These are phyloP conservation scores for Liopterus haemorrhoidalis DNA, from an alignment of 2,888 invertebrate genomes.

Conservation along the genomic window DNA sequence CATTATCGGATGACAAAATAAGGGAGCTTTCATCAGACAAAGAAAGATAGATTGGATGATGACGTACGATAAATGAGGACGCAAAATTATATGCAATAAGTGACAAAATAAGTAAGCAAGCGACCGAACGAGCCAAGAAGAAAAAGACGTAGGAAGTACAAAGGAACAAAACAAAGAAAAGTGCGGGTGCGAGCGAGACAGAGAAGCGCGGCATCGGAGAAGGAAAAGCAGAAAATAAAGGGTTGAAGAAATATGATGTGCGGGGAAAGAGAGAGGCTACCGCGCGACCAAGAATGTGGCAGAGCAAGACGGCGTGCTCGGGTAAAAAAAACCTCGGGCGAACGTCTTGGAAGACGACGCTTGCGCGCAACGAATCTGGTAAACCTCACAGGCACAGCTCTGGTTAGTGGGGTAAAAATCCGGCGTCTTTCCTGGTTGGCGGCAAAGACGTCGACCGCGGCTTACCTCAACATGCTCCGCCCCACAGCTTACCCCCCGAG, in stretches of 20 bases:
- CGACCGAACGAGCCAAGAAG: constrained; percentile 16
- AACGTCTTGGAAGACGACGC: constrained; percentile 39
- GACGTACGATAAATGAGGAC: constrained; percentile 18
- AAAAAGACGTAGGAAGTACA: constrained; percentile 26
- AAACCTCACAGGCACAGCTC: constrained; percentile 50
- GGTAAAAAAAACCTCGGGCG: constrained; percentile 39
- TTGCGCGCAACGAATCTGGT: constrained; percentile 45
- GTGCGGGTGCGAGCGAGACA: constrained; percentile 18
- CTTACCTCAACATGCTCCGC: constrained; percentile 50
- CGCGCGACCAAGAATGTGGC: constrained; percentile 14
- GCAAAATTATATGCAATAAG: constrained; percentile 25
- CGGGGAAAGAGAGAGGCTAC: constrained; percentile 6
- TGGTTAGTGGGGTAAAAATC: constrained; percentile 50
- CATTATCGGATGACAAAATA: no score
- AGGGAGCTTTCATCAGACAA: no score
- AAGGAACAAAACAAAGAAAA: constrained; percentile 25
- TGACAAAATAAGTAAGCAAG: constrained; percentile 22
- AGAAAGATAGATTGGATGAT: not conserved
- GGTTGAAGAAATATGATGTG: constrained; percentile 23
- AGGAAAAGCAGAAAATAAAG: constrained; percentile 18
- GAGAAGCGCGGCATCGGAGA: constrained; percentile 2
- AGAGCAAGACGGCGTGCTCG: constrained; percentile 33
- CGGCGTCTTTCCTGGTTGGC: constrained; percentile 50
- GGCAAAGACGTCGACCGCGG: constrained; percentile 46
- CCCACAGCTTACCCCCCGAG: constrained; percentile 28